A percentile compares a stretch with the other conserved stretches of the same genome.
phyloP scores from a whole-genome alignment of 2,888 invertebrate species.

The Pemphredon lugubris region DNA sequence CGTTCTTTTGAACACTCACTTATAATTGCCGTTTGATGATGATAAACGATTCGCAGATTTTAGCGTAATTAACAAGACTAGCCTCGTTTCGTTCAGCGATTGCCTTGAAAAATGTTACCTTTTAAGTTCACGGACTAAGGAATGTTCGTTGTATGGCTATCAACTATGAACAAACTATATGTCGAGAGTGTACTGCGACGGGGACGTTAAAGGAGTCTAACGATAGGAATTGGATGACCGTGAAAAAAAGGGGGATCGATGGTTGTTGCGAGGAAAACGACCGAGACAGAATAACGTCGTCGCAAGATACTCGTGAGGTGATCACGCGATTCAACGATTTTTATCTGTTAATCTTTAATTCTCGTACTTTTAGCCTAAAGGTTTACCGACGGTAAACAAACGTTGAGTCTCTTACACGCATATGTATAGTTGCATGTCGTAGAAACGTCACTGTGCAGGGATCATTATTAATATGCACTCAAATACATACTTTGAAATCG shows the following conservation, averaged over 20 bases:
- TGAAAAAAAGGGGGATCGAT: too few relatives aligned
- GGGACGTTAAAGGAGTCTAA: too few relatives aligned
- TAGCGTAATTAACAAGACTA: not conserved
- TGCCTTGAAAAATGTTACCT: not conserved
- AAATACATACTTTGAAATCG: slow-evolving; percentile 11
- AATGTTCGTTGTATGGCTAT: too few relatives aligned
- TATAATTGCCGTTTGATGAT: not conserved
- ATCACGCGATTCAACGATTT: slow-evolving; percentile 44
- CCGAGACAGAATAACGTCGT: too few relatives aligned
- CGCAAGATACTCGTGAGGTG: slow-evolving; percentile 10
- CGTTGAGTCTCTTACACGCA: not conserved
- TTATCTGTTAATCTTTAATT: slow-evolving; percentile 34
- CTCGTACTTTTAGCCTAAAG: slow-evolving; percentile 16
- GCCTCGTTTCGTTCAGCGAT: not conserved
- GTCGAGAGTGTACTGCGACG: not conserved
- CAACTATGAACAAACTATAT: not conserved
- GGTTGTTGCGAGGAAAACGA: too few relatives aligned
- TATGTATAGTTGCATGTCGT: slow-evolving; percentile 2
- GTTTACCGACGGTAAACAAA: slow-evolving; percentile 16
- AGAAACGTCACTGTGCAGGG: slow-evolving; percentile 13
- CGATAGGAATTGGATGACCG: too few relatives aligned
- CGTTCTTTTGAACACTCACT: slow-evolving; percentile 7
- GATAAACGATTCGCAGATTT: not conserved
- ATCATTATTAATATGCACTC: slow-evolving; percentile 17
- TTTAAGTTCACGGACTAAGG: not conserved